phyloP scores from a whole-genome alignment of 2,888 invertebrate genomes.

The Colostygia pectinataria region DNA sequence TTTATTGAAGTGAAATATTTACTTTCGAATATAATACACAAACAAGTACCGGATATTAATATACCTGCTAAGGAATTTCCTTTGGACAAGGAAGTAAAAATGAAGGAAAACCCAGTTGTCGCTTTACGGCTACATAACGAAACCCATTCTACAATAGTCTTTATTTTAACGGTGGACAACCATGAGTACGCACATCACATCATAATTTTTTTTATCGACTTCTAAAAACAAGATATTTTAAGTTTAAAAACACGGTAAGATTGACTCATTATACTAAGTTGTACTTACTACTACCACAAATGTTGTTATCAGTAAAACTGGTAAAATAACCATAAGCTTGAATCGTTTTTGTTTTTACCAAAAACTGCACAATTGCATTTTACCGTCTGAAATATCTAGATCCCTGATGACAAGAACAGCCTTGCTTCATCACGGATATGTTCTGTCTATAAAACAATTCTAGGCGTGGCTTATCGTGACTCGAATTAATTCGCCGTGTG shows the following conservation, averaged over 20 bases:
- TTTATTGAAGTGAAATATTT: too few relatives aligned
- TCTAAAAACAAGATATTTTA: background rate
- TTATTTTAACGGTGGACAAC: constrained; percentile 12
- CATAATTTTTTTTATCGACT: background rate
- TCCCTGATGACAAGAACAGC: constrained; percentile 61
- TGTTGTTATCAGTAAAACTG: too few relatives aligned
- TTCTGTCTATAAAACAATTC: constrained; percentile 67
- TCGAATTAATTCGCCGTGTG: constrained; percentile 70
- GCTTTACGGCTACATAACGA: constrained; percentile 15
- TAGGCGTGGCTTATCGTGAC: constrained; percentile 74
- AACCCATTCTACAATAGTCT: constrained; percentile 4
- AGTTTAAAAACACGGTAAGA: background rate
- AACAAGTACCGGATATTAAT: too few relatives aligned
- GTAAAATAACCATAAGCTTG: too few relatives aligned
- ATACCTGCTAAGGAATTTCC: constrained; percentile 15
- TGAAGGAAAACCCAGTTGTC: constrained; percentile 16
- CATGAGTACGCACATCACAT: constrained; percentile 5
- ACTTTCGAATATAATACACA: too few relatives aligned
- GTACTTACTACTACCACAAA: too few relatives aligned
- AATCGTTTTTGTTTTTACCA: too few relatives aligned
- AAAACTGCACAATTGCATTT: too few relatives aligned
- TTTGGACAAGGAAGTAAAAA: constrained; percentile 16
- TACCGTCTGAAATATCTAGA: background rate
- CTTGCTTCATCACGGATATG: constrained; percentile 65
- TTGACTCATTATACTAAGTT: too few relatives aligned